Conservation (phyloP, 1,140 invertebrate genomes). For the Zophobas atratus region DNA sequence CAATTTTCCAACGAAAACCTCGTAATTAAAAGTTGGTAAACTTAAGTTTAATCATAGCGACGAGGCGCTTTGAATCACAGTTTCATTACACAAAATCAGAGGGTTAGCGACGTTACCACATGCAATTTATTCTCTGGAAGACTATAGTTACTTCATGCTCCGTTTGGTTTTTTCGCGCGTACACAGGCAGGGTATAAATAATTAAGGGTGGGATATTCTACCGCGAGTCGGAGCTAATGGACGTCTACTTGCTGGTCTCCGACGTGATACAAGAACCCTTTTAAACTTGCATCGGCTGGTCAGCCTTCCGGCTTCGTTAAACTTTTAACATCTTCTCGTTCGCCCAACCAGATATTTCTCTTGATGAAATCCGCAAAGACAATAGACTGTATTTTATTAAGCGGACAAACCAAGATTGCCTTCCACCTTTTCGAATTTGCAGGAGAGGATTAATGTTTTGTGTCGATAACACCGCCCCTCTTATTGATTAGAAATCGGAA, state of each 20-base stretch:
- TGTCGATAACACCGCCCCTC: slow-evolving; percentile 8
- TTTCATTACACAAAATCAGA: slow-evolving; percentile 44
- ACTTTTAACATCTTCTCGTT: slow-evolving; percentile 13
- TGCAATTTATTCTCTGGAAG: slow-evolving; percentile 32
- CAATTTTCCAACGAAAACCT: slow-evolving; percentile 37
- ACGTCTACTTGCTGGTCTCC: slow-evolving; percentile 33
- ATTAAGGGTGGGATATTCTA: slow-evolving; percentile 35
- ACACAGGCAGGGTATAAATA: slow-evolving; percentile 44
- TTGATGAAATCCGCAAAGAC: slow-evolving; percentile 17
- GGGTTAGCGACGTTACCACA: slow-evolving; percentile 10
- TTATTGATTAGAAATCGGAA: slow-evolving; percentile 46
- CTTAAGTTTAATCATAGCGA: slow-evolving; percentile 40
- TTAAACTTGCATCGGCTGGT: slow-evolving; percentile 49
- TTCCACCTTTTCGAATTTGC: neutral
- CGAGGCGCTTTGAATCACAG: slow-evolving; percentile 28
- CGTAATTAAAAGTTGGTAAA: slow-evolving; percentile 45
- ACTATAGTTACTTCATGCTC: slow-evolving; percentile 35
- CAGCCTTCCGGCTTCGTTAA: slow-evolving; percentile 28
- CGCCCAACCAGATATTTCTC: neutral
- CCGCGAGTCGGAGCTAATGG: slow-evolving; percentile 43
- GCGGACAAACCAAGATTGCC: neutral
- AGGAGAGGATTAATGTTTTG: slow-evolving; percentile 19
- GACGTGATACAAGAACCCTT: slow-evolving; percentile 47
- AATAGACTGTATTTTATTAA: slow-evolving; percentile 2
- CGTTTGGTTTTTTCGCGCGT: slow-evolving; percentile 43